Evolutionary conservation across 2,888 invertebrate genomes (phyloP).

Genomic region (Leucophora obtusa): DNA sequence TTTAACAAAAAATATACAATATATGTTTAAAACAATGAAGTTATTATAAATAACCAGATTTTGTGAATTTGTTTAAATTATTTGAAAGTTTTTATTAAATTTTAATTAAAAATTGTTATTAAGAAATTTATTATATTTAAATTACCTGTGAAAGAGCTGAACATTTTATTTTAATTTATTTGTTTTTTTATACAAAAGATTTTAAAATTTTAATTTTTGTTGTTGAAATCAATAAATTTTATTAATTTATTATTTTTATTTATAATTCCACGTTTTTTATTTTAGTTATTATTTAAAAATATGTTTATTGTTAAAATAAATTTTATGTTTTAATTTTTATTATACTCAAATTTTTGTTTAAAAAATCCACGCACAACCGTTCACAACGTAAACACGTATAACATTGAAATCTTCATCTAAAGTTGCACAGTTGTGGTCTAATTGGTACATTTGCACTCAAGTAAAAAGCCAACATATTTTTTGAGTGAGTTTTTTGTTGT

Average conservation of each 20-base stretch:
- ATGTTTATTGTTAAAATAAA: constrained; percentile 21
- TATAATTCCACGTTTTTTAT: constrained; percentile 18
- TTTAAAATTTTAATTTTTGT: constrained; percentile 10
- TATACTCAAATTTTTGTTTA: constrained; percentile 20
- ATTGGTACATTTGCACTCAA: constrained; percentile 28
- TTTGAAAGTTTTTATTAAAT: not conserved
- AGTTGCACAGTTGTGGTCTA: constrained; percentile 41
- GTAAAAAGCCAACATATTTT: not conserved
- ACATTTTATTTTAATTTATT: constrained; percentile 73
- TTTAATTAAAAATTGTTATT: not conserved
- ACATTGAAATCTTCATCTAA: constrained; percentile 54
- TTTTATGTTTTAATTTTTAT: constrained; percentile 46
- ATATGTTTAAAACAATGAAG: constrained; percentile 20
- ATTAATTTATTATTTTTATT: constrained; percentile 2
- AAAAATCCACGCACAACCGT: constrained; percentile 67
- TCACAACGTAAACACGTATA: constrained; percentile 73
- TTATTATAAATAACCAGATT: constrained; percentile 13
- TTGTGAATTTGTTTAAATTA: not conserved
- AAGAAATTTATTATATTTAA: not conserved
- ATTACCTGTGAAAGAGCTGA: constrained; percentile 79
- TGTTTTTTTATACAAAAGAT: not conserved
- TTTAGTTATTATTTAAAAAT: constrained; percentile 32
- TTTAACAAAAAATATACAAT: not conserved
- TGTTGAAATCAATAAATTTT: constrained; percentile 42
- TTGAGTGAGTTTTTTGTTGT: not conserved